phyloP scores from a whole-genome alignment of 2,797 vertebrate species.

The Ciconia nigra region DNA sequence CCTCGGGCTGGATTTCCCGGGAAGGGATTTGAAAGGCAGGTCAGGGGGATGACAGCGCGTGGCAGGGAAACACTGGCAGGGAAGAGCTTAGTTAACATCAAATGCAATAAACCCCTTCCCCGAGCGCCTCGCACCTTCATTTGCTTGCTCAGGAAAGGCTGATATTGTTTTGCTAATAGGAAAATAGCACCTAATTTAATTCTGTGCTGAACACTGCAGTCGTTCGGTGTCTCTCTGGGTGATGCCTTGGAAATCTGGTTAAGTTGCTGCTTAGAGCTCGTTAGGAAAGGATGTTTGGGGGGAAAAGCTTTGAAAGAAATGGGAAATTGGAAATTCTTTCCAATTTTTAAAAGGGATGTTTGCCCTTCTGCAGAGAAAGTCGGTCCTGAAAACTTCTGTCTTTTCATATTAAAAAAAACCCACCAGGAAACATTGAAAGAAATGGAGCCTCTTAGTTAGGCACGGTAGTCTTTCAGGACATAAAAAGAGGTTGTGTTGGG shows the following conservation, averaged over 20 bases:
- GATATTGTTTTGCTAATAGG: background rate
- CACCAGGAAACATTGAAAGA: background rate
- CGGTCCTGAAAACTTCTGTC: background rate
- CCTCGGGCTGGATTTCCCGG: background rate
- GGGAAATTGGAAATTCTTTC: background rate
- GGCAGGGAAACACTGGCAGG: rapidly evolving
- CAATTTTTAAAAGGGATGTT: background rate
- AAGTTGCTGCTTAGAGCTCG: background rate
- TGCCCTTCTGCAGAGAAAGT: background rate
- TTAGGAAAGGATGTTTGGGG: background rate
- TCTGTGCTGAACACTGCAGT: background rate
- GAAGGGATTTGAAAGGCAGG: background rate
- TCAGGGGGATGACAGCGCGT: background rate
- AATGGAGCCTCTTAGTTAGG: rapidly evolving
- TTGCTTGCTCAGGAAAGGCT: rapidly evolving
- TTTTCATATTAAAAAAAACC: background rate
- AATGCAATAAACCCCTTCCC: background rate
- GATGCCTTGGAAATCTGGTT: background rate
- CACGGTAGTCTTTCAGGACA: rapidly evolving
- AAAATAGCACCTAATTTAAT: background rate
- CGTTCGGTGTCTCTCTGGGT: background rate
- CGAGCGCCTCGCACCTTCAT: rapidly evolving
- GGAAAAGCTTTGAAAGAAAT: background rate
- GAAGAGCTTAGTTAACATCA: background rate
- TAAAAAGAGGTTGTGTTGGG: background rate